Evolutionary conservation across 2,113 vertebrate genomes (phyloP).

Genomic region (Lanius collurio): DNA sequence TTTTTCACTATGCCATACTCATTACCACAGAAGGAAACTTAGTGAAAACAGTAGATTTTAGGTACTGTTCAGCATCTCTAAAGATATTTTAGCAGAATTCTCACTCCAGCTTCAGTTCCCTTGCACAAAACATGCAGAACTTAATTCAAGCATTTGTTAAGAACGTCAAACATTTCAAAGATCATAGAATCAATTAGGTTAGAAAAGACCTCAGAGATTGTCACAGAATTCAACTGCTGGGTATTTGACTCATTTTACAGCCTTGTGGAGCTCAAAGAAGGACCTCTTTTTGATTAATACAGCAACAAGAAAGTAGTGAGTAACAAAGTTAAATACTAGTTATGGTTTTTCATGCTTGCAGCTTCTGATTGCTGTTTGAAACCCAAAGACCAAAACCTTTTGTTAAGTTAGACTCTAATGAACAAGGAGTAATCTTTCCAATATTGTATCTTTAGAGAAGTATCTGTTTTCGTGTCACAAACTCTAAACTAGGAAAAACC

Average conservation of each 20-base stretch:
- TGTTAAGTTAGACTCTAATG: background rate
- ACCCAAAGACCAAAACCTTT: background rate
- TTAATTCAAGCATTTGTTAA: background rate
- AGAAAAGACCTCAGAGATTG: background rate
- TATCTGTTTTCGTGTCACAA: background rate
- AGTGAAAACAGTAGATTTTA: background rate
- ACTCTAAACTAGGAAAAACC: background rate
- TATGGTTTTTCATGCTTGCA: accelerated
- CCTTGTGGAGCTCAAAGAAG: background rate
- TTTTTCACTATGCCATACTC: background rate
- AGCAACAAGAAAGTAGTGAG: background rate
- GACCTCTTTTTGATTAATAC: background rate
- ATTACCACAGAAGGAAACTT: background rate
- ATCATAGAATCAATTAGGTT: background rate
- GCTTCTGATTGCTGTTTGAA: background rate
- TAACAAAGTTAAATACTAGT: background rate
- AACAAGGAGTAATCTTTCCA: background rate
- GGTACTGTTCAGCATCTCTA: background rate
- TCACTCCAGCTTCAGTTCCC: background rate
- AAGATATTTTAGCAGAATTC: background rate
- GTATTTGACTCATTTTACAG: background rate
- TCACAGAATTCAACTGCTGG: background rate
- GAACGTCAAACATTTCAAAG: background rate
- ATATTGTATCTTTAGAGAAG: background rate
- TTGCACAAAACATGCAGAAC: background rate